Evolutionary conservation across 2,113 vertebrate genomes (phyloP).

Genomic region (Zosterops lateralis): DNA sequence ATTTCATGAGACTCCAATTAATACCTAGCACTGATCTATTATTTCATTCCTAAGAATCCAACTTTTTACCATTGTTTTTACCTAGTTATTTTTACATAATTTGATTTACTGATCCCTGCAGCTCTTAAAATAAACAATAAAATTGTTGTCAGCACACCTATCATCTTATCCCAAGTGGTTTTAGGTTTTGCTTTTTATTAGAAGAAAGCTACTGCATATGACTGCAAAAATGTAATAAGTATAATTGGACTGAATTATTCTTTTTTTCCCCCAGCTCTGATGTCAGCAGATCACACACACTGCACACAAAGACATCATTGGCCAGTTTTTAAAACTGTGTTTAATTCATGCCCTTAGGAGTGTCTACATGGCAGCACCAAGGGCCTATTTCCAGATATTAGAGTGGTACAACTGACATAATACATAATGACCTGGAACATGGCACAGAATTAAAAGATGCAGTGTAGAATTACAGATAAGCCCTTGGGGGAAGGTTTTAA

Average conservation of each 20-base stretch:
- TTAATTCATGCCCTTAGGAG: neutral
- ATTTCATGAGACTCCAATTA: neutral
- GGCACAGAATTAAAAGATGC: neutral
- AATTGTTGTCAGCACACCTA: neutral
- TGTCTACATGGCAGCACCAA: neutral
- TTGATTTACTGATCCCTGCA: slow-evolving; percentile 11
- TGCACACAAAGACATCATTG: neutral
- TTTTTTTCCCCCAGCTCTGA: neutral
- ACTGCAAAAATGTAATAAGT: neutral
- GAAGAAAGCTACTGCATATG: neutral
- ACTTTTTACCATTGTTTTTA: neutral
- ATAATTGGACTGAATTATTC: neutral
- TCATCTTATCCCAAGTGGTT: neutral
- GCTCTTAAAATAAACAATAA: neutral
- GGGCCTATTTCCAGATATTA: neutral
- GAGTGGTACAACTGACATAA: neutral
- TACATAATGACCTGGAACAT: neutral
- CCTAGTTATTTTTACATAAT: neutral
- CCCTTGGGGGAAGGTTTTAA: neutral
- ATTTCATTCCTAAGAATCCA: neutral
- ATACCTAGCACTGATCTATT: neutral
- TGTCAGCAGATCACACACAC: neutral
- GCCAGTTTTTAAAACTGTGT: neutral
- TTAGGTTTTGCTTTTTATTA: neutral
- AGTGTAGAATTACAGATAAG: neutral